A percentile compares a stretch with the other conserved stretches of the same genome.
Conservation (phyloP, 2,113 vertebrate genomes). For the Recurvirostra avosetta region DNA sequence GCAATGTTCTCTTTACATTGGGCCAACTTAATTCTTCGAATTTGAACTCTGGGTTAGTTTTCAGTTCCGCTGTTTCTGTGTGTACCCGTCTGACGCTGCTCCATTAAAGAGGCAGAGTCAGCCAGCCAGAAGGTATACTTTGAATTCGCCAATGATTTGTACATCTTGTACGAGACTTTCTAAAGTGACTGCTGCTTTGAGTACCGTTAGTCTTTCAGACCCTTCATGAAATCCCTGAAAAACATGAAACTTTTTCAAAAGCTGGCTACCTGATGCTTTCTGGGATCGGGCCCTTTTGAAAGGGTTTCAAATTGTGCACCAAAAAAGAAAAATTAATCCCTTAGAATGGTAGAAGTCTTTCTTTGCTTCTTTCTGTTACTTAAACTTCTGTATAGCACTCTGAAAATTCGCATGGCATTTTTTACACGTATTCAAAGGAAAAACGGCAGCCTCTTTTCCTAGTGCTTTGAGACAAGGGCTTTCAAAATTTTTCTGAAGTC, state of each 20-base stretch:
- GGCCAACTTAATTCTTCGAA: constrained; percentile 45
- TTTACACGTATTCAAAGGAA: neutral
- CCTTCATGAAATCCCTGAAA: neutral
- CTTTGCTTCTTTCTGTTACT: neutral
- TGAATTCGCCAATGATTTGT: neutral
- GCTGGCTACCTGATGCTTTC: neutral
- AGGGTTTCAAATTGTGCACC: neutral
- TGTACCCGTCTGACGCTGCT: neutral
- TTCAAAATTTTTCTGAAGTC: neutral
- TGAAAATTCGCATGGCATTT: neutral
- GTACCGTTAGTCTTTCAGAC: neutral
- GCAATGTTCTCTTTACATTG: constrained; percentile 81
- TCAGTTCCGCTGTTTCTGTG: neutral
- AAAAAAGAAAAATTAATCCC: neutral
- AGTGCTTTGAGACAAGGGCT: neutral
- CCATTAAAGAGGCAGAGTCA: neutral
- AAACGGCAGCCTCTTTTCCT: neutral
- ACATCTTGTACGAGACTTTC: neutral
- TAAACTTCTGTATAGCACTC: neutral
- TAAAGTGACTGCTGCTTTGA: neutral
- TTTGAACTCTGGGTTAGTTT: neutral
- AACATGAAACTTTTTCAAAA: neutral
- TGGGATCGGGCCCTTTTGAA: neutral
- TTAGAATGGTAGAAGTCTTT: neutral
- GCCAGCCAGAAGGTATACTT: neutral